phyloP scores from a whole-genome alignment of 2,888 invertebrate genomes.

The Callinectes sapidus region DNA sequence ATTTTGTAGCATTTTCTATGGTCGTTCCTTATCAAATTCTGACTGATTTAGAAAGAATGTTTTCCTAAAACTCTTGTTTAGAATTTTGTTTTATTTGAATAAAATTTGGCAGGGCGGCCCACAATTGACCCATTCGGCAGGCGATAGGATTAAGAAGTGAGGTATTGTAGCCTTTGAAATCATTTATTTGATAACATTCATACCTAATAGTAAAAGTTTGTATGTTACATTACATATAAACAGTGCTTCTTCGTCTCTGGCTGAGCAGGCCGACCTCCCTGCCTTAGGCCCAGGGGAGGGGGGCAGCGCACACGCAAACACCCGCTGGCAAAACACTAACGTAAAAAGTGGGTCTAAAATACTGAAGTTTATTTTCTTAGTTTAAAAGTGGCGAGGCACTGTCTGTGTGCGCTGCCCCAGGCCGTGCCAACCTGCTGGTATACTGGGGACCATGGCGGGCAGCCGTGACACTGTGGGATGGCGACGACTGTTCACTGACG shows the following conservation, averaged over 20 bases:
- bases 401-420: constrained; percentile 54
- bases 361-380: constrained; percentile 30
- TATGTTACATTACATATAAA: constrained; percentile 73
- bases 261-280: constrained; percentile 62
- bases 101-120: no score
- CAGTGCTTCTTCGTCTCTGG: constrained; percentile 73
- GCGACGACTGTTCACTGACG: constrained; percentile 48
- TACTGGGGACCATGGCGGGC: constrained; percentile 65
- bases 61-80: no score
- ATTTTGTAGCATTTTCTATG: no score
- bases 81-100: no score
- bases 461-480: constrained; percentile 61
- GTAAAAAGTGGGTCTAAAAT: constrained; percentile 34
- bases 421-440: constrained; percentile 67
- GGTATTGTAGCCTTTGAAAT: constrained; percentile 68
- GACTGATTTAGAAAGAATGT: no score
- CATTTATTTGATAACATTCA: constrained; percentile 73
- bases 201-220: constrained; percentile 73
- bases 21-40: no score
- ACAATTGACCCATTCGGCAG: no score
- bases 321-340: constrained; percentile 28
- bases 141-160: constrained; percentile 32
- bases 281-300: constrained; percentile 61
- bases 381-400: constrained; percentile 32
- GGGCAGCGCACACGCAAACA: constrained; percentile 55